These are phyloP conservation scores for Lerema accius DNA, from an alignment of 1,140 invertebrate species.

Conservation along the genomic window DNA sequence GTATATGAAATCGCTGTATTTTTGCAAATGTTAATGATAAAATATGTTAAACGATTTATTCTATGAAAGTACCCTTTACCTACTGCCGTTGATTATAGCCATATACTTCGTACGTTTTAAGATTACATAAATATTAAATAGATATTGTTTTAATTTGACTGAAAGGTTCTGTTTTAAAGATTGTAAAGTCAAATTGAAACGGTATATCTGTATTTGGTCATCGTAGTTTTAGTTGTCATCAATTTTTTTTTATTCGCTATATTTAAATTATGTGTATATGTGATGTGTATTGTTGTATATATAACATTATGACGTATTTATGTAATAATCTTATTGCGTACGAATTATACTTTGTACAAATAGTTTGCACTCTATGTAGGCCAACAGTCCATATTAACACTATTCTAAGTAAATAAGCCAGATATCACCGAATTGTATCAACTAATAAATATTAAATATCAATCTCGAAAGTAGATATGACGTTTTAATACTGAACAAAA, in stretches of 20 bases:
- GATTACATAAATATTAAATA: not conserved
- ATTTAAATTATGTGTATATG: no score
- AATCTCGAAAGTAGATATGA: not conserved
- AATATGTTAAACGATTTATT: slow-evolving; percentile 3
- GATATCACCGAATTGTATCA: slow-evolving; percentile 7
- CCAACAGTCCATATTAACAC: slow-evolving; percentile 11
- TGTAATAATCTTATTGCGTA: not conserved
- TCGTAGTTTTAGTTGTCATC: no score
- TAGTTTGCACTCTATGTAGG: slow-evolving; percentile 10
- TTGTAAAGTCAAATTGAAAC: no score
- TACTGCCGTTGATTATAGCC: slow-evolving; percentile 42
- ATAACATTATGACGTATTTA: no score
- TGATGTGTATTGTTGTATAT: not conserved
- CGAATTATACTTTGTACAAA: slow-evolving; percentile 9
- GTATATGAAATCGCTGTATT: slow-evolving; percentile 40
- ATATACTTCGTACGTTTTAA: slow-evolving; percentile 4
- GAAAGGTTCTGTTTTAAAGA: no score
- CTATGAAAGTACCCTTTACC: slow-evolving; percentile 40
- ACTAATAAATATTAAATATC: not conserved
- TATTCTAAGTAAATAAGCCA: slow-evolving; percentile 3
- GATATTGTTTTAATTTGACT: no score
- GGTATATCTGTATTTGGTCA: no score
- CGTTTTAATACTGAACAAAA: not conserved
- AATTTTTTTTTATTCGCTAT: no score
- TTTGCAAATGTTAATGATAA: slow-evolving; percentile 43